Evolutionary conservation across 2,888 invertebrate genomes (phyloP), one percentile per base, ranked within the genome.

Genomic region (Eilema caniola): DNA sequence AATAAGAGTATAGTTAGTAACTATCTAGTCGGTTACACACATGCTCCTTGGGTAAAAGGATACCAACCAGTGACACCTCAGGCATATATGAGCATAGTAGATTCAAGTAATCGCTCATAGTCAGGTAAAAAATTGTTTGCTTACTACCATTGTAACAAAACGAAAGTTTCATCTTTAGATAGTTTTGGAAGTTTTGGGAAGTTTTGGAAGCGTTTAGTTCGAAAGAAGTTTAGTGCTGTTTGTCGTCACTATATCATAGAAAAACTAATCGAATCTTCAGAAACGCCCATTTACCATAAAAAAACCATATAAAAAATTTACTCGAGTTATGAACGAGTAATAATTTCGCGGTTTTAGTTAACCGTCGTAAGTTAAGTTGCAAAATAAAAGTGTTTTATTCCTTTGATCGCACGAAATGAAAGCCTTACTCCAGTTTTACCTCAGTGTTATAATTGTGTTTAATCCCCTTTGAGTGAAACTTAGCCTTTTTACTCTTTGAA

Each of bases 401-500:
- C 62, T 81, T 76, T 75, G 71, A 73, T 65, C 70, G 57, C 67
- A 59, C 65, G 28, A 67, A 80, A 75, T 70, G 66, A 79, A 80
- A 79, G 78, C 73, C 79, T 83, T 73, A 66, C 67, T 73, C 66
- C 68, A 64, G 73, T 62, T 74, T 76, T 66, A 41, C 75, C 78
- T 71, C 75, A 74, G 69, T 57, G 23, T 70, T 70, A 41, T 70
- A 82, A 78, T 67, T 75, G 73, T 76, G 67, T 77, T 76, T 76
- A 78, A 78, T 77, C 74, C 76, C 33, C 72, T 83, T 79, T 70
- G 60, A 74, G 67, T 73, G 56, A 78, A n/a, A 76, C 73, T 73
- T 71, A 14, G 59, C 67, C 72, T 78, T 79, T 79, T 69, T 37
- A 78, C 70, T 80, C 75, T 81, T 78, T 71, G 57, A 77, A 83